phyloP scores from a whole-genome alignment of 1,140 invertebrate species.

The Laodelphax striatellus region DNA sequence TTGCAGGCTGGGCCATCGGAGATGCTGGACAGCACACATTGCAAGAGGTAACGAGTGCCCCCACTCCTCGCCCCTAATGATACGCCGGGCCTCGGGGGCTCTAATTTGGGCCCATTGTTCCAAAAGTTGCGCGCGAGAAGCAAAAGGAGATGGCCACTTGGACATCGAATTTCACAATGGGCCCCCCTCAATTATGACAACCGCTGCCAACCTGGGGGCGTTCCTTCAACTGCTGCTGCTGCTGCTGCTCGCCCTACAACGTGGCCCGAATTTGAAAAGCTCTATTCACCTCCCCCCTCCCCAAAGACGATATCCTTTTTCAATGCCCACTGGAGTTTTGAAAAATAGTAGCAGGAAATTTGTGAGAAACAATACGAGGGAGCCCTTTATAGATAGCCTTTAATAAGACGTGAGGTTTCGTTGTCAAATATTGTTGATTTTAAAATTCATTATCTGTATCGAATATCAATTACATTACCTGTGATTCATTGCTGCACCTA shows the following conservation, averaged over 20 bases:
- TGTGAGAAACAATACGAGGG: too few relatives aligned
- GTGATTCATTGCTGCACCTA: too few relatives aligned
- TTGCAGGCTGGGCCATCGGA: not conserved
- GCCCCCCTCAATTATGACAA: not conserved
- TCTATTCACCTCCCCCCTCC: not conserved
- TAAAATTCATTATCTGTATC: too few relatives aligned
- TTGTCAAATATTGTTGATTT: too few relatives aligned
- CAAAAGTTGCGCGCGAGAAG: not conserved
- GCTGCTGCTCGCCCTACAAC: not conserved
- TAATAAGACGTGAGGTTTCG: too few relatives aligned
- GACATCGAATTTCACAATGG: slow-evolving; percentile 1
- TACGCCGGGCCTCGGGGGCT: not conserved
- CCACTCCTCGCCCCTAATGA: not conserved
- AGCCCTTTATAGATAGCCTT: too few relatives aligned
- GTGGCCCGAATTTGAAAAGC: not conserved
- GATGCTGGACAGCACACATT: not conserved
- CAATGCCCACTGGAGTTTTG: too few relatives aligned
- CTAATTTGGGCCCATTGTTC: slow-evolving; percentile 1
- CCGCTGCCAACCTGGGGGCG: not conserved
- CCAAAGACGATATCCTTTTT: too few relatives aligned
- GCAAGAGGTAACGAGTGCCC: not conserved
- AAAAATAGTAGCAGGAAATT: too few relatives aligned
- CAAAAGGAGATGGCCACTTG: not conserved
- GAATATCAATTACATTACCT: too few relatives aligned
- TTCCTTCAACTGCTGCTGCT: not conserved